Conservation (phyloP, 2,888 invertebrate genomes). For the Eupithecia subfuscata region DNA sequence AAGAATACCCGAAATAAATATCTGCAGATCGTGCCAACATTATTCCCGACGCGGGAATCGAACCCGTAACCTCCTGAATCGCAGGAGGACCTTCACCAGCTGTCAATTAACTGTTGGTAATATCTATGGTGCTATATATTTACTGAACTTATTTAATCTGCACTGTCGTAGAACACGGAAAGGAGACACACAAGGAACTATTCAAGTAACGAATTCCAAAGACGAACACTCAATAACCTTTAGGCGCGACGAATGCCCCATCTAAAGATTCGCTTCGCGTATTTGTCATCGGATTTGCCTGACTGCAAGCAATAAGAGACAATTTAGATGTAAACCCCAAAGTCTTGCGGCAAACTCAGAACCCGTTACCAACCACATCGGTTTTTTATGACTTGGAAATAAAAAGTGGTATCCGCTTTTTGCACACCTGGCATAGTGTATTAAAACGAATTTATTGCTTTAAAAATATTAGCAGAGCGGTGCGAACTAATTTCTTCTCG, state of each 20-base stretch:
- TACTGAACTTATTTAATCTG: background rate
- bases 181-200: slow-evolving; percentile 21
- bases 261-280: slow-evolving; percentile 63
- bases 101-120: background rate
- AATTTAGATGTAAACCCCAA: slow-evolving; percentile 60
- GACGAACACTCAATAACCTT: slow-evolving; percentile 39
- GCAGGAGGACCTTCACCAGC: background rate
- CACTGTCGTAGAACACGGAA: slow-evolving; percentile 5
- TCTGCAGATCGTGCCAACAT: background rate
- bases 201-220: slow-evolving; percentile 14
- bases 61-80: background rate
- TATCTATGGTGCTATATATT: background rate
- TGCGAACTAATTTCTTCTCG: slow-evolving; percentile 56
- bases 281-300: slow-evolving; percentile 60
- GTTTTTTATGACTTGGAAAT: slow-evolving; percentile 19
- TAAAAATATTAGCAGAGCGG: slow-evolving; percentile 51
- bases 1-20: background rate
- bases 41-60: background rate
- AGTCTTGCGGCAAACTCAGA: slow-evolving; percentile 48
- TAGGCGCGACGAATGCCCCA: slow-evolving; percentile 57
- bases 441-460: slow-evolving; percentile 46
- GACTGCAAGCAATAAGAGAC: slow-evolving; percentile 62
- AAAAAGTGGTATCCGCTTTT: slow-evolving; percentile 27
- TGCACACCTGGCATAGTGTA: slow-evolving; percentile 34
- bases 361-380: slow-evolving; percentile 21